Percentiles rank a stretch among this genome's conserved stretches.
These are phyloP conservation scores for Actenoides hombroni DNA, from an alignment of 2,113 vertebrate genomes.

Conservation along the genomic window DNA sequence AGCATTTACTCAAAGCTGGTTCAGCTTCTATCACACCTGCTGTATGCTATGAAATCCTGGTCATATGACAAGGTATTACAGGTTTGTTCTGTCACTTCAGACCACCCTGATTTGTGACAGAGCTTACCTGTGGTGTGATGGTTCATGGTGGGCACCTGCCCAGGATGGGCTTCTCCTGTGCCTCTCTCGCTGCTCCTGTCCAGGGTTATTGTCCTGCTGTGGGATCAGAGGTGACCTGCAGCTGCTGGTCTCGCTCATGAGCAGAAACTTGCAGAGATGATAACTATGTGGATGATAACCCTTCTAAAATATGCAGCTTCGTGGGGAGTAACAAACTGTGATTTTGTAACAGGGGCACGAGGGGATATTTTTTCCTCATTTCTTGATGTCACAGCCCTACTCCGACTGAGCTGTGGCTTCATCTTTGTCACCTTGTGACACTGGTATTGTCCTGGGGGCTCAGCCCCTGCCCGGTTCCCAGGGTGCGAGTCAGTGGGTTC, in stretches of 20 bases:
- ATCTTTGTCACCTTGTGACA: not conserved
- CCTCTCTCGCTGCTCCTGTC: not conserved
- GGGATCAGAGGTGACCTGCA: not conserved
- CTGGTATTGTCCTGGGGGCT: not conserved
- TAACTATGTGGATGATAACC: not conserved
- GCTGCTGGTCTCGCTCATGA: rapidly evolving
- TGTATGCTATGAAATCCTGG: not conserved
- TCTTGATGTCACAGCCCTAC: not conserved
- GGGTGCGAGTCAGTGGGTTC: not conserved
- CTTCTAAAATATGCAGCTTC: not conserved
- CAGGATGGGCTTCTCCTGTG: not conserved
- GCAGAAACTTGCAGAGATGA: not conserved
- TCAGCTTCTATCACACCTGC: rapidly evolving
- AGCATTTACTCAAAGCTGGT: not conserved
- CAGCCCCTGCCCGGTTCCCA: rapidly evolving
- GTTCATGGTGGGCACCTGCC: not conserved
- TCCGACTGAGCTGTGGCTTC: rapidly evolving
- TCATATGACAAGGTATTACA: rapidly evolving
- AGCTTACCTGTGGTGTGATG: not conserved
- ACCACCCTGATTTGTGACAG: rapidly evolving
- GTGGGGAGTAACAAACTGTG: not conserved
- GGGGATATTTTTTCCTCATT: not conserved
- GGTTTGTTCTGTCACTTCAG: not conserved
- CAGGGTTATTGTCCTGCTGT: not conserved
- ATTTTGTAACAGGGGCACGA: not conserved